Conservation (phyloP, 1,140 invertebrate genomes). For the Bradynema listronoti region DNA sequence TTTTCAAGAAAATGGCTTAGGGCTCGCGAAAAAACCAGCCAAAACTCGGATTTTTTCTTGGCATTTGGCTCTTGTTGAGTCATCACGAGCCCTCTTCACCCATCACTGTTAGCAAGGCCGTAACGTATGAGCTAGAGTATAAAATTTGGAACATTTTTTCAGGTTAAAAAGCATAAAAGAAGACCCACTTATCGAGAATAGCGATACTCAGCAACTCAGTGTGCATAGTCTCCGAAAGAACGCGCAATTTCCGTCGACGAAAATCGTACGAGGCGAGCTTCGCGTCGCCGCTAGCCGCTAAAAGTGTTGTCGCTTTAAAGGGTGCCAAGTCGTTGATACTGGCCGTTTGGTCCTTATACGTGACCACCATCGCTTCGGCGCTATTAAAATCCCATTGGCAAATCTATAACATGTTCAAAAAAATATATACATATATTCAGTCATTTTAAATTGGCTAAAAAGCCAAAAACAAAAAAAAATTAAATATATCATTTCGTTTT, state of each 20-base stretch:
- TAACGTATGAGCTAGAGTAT: too few species aligned
- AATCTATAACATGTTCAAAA: conserved; percentile 12
- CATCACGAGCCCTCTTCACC: too few species aligned
- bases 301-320: conserved; percentile 8
- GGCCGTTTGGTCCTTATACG: conserved; percentile 26
- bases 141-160: too few species aligned
- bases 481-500: too few species aligned
- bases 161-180: too few species aligned
- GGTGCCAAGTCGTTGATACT: conserved; percentile 20
- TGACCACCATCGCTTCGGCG: conserved; percentile 10
- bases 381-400: conserved; percentile 23
- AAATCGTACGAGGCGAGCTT: conserved; percentile 27
- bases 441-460: not conserved
- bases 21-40: too few species aligned
- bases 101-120: too few species aligned
- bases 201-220: conserved; percentile 28
- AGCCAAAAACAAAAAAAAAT: too few species aligned
- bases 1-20: too few species aligned
- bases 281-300: conserved; percentile 28
- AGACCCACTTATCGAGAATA: conserved; percentile 13
- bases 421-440: not conserved
- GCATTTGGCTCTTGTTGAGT: too few species aligned
- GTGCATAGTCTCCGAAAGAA: conserved; percentile 28
- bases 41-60: too few species aligned
- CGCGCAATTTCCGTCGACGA: conserved; percentile 13